These are phyloP conservation scores for Eclectus roratus DNA, from an alignment of 2,113 vertebrate species.

Conservation along the genomic window DNA sequence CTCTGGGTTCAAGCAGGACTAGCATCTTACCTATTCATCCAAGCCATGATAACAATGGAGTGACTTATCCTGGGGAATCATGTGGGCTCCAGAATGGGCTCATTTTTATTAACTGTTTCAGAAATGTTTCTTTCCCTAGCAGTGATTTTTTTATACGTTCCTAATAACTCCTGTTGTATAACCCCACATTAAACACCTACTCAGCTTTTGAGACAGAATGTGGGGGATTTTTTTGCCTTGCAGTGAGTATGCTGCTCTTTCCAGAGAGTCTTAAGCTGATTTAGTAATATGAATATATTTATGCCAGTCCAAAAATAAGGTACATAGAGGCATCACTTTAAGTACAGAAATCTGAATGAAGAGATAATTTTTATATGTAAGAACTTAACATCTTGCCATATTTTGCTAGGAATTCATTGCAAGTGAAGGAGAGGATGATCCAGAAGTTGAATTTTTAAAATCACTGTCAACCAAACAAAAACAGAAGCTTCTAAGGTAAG, in stretches of 20 bases:
- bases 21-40: conserved; percentile 37
- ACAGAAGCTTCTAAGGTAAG: conserved; percentile 93
- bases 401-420: conserved; percentile 86
- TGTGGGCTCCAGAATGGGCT: conserved; percentile 24
- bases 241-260: background rate
- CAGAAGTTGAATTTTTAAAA: conserved; percentile 97
- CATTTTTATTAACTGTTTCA: conserved; percentile 50
- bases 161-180: conserved; percentile 39
- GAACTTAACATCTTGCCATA: background rate
- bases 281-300: background rate
- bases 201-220: conserved; percentile 7
- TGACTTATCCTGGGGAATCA: conserved; percentile 48
- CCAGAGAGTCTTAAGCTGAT: background rate
- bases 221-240: background rate
- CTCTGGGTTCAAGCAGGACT: conserved; percentile 14
- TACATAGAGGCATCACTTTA: background rate
- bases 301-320: background rate
- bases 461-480: conserved; percentile 95
- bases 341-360: background rate
- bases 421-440: conserved; percentile 94
- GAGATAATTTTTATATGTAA: background rate
- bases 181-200: conserved; percentile 26
- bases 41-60: conserved; percentile 28
- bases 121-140: conserved; percentile 32
- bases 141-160: conserved; percentile 10